These are phyloP conservation scores for Unio delphinus DNA, from an alignment of 2,888 invertebrate species.

Conservation along the genomic window DNA sequence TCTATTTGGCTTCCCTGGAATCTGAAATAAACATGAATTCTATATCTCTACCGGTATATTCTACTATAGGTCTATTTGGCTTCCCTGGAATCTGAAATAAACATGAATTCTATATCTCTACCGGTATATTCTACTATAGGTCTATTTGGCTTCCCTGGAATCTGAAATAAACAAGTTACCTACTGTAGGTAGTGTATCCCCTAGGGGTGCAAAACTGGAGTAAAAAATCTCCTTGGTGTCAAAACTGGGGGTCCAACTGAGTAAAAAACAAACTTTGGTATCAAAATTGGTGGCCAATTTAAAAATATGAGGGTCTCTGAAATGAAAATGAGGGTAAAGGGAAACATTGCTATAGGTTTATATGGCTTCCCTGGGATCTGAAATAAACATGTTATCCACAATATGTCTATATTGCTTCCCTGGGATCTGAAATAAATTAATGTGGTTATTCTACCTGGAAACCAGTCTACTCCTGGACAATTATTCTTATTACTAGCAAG, in stretches of 20 bases:
- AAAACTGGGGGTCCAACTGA: too few species aligned
- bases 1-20: too few species aligned
- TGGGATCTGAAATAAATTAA: not conserved
- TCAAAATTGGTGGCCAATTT: too few species aligned
- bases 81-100: constrained; percentile 1
- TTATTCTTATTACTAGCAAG: too few species aligned
- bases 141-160: too few species aligned
- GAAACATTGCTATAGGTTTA: not conserved
- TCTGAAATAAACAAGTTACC: too few species aligned
- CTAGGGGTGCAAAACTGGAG: too few species aligned
- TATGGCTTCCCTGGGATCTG: not conserved
- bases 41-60: constrained; percentile 30
- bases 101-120: not conserved
- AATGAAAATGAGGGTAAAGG: not conserved
- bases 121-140: not conserved
- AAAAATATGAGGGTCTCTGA: not conserved
- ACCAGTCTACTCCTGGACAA: too few species aligned
- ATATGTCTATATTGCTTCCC: not conserved
- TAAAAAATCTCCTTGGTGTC: too few species aligned
- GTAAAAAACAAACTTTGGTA: too few species aligned
- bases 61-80: constrained; percentile 49
- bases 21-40: not conserved
- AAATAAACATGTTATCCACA: not conserved
- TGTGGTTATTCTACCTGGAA: too few species aligned
- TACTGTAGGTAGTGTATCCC: too few species aligned